A percentile compares a stretch with the other conserved stretches of the same genome.
Evolutionary conservation across 2,888 invertebrate genomes (phyloP).

Genomic region (Cantharis nigra): DNA sequence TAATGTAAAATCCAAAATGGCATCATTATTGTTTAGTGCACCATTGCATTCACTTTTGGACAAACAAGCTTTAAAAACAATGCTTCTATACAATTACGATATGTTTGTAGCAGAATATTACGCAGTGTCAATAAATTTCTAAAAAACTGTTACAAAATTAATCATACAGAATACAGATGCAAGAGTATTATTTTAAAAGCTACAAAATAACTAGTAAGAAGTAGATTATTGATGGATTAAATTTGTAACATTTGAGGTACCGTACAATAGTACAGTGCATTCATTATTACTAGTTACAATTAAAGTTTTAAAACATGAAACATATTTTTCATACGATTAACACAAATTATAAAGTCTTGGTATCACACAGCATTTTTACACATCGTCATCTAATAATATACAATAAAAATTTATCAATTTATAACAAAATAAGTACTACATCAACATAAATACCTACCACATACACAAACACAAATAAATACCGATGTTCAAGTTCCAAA

Average conservation of each 20-base stretch:
- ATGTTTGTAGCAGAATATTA: neutral
- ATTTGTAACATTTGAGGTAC: neutral
- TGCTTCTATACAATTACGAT: neutral
- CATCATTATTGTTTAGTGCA: slow-evolving; percentile 2
- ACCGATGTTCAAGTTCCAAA: neutral
- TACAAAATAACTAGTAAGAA: neutral
- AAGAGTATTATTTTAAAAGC: neutral
- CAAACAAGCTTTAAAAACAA: neutral
- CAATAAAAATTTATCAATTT: neutral
- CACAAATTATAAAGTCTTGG: neutral
- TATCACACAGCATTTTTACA: neutral
- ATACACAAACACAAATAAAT: neutral
- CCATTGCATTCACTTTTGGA: slow-evolving; percentile 13
- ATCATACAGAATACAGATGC: neutral
- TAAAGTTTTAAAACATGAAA: neutral
- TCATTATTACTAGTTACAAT: neutral
- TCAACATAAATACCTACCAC: neutral
- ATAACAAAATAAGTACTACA: neutral
- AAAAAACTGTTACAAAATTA: neutral
- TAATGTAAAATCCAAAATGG: slow-evolving; percentile 14
- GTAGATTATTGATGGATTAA: neutral
- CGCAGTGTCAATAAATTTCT: neutral
- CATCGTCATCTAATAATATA: neutral
- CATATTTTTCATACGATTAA: neutral
- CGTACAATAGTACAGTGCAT: neutral